phyloP scores from a whole-genome alignment of 2,888 invertebrate genomes.

The Lasioglossum vierecki region DNA sequence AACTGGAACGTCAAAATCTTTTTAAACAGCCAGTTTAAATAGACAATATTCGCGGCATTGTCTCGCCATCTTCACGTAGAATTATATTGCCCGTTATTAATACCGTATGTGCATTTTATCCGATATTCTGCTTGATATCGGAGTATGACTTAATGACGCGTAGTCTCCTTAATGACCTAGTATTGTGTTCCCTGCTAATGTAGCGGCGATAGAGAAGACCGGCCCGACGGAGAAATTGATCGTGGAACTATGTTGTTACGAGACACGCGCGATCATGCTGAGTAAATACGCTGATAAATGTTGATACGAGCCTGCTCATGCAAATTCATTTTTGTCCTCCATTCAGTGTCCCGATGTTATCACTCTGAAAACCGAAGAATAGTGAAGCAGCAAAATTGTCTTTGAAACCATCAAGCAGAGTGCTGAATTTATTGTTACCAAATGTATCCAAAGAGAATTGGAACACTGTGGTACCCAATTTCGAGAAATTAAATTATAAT shows the following conservation, averaged over 20 bases:
- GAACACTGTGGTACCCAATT: not conserved
- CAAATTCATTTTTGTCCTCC: not conserved
- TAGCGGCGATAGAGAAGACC: conserved; percentile 52
- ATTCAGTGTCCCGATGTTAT: not conserved
- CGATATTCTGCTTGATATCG: conserved; percentile 43
- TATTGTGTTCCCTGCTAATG: conserved; percentile 60
- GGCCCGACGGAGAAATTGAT: conserved; percentile 56
- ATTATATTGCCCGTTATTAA: conserved; percentile 56
- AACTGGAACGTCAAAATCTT: not conserved
- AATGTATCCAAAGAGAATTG: too few relatives aligned
- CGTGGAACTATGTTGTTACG: conserved; percentile 39
- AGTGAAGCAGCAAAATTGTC: not conserved
- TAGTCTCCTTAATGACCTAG: conserved; percentile 60
- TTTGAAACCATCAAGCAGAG: not conserved
- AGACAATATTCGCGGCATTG: not conserved
- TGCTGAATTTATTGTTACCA: not conserved
- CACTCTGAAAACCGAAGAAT: not conserved
- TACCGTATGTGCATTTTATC: conserved; percentile 45
- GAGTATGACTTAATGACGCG: conserved; percentile 62
- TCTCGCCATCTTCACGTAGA: conserved; percentile 12
- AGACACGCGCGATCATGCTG: conserved; percentile 30
- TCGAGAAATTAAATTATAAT: not conserved
- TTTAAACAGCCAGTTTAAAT: not conserved
- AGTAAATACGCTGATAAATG: conserved; percentile 16
- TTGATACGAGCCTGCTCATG: not conserved